Base-by-base conservation (phyloP, 1,140 invertebrate species). In the Cardiocondyla obscurior region DNA sequence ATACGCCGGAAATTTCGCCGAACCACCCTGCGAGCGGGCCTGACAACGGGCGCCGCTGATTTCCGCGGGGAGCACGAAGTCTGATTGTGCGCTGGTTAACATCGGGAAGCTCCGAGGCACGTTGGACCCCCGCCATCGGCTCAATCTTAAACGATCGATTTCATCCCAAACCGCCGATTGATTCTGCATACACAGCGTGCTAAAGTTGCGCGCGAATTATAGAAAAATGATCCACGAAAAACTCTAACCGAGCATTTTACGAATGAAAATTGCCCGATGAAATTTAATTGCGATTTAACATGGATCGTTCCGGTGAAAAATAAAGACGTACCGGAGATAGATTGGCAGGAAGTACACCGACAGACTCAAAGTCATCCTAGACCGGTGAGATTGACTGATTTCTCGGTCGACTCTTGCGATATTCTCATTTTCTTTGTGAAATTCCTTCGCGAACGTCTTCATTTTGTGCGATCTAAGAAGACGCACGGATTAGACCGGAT, bases 1-100 rank as follows among this genome's bases (percentile, higher is more conserved):
- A 88, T 90, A 87, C 85, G 89, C 88, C 90, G 87, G 90, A 92
- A 91, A 90, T 90, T 90, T 92, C 90, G 88, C 33, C 84, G 84
- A 90, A 86, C 81, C 65, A 14, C 58, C 72, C 39, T 62, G 33
- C 22, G 33, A 22, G n/a, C 55, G 33, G 3, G 42, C 33, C 62
- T 79, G 74, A 79, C 74, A 67, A 22, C 62, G 74, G 46, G 81
- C 90, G 85, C 84, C 86, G 86, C 90, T 92, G 92, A 92, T 93
- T 92, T 90, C 91, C 90, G 88, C 90, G 85, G 89, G 89, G 90
- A 91, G 89, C 87, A 74, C 53, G 36, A 58, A 30, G 46, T 69
- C 64, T 60, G 60, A 65, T 49, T 51, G 62, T 30, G 51, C 64
- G 60, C 60, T 28, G 65, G 46, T 46, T 33, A 69, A 51, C 39